Base-by-base conservation (phyloP, 2,888 invertebrate genomes). In the Pycnomerus fuliginosus region DNA sequence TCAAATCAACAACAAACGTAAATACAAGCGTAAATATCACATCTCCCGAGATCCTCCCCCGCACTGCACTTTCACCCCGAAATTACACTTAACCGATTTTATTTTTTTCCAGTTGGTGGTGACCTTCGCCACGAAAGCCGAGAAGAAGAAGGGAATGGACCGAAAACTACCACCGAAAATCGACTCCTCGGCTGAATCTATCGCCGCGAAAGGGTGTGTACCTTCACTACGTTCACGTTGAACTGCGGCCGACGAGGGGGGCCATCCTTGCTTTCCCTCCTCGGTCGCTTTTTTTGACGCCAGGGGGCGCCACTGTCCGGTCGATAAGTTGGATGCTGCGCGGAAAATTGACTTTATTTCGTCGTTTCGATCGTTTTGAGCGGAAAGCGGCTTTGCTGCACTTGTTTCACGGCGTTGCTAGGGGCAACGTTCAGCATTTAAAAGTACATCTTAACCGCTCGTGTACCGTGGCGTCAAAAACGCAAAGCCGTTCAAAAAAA, bases 121-220 rank as follows among this genome's bases (percentile, higher is more conserved):
- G 53, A 60, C 63, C 57, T 71, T 65, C 52, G 69, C 71, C 48
- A 70, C 69, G 17, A 71, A 70, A 61, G 68, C 69, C 42, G 67
- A 68, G 56, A 71, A 68, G 56, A 71, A 69, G 69, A 64, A 69
- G 59, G 70, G 65, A 50, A 64, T 67, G 55, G 71, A 70, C 59
- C 66, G 65, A 62, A 68, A 73, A 66, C 64, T 65, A 37, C 66
- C 66, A 48, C 72, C 73, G 44, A 72, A 72, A 58, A 63, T 80
- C 52, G 72, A 75, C 42, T 70, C 83, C 22, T 73, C 80, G 44
- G 79, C 80, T 32, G 76, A 82, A 68, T 83, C 85, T 31, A 71
- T 85, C 60, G 80, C 83, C 52, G 74, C 83, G 16, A 82, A 82
- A 78, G 86, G 86, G 86, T 86, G 76, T 69, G 70, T 73, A 73